A percentile compares a stretch with the other conserved stretches of the same genome.
Evolutionary conservation across 2,113 vertebrate species (phyloP).

Genomic region (Rhynchomys soricoides): DNA sequence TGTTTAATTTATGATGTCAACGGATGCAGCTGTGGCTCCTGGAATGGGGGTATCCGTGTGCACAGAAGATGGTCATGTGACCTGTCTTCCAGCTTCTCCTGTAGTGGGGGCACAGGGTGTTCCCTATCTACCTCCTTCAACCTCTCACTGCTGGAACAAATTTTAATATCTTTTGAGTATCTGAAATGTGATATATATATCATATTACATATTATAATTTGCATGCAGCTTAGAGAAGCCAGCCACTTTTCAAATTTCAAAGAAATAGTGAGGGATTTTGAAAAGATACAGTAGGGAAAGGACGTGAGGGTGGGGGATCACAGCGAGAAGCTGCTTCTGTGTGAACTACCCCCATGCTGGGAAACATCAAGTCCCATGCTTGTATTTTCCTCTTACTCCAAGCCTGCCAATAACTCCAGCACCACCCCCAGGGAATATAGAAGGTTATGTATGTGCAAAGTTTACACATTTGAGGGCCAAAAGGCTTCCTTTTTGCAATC

Average conservation of each 20-base stretch:
- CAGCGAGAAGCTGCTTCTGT: neutral
- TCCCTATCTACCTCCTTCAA: neutral
- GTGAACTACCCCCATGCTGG: neutral
- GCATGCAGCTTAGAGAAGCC: neutral
- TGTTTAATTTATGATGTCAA: neutral
- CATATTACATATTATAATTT: neutral
- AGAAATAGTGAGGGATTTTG: neutral
- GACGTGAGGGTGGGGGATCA: too few relatives aligned
- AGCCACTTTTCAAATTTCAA: neutral
- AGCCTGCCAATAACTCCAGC: neutral
- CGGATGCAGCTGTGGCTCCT: neutral
- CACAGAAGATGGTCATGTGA: neutral
- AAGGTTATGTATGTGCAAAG: neutral
- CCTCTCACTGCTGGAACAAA: neutral
- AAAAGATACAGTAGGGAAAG: neutral
- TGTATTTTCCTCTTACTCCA: neutral
- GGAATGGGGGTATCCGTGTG: neutral
- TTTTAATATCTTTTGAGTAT: neutral
- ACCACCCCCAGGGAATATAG: neutral
- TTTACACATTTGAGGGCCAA: neutral
- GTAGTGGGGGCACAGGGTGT: neutral
- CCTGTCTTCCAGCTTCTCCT: neutral
- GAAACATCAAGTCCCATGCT: neutral
- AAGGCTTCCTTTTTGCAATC: neutral
- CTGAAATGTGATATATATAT: neutral